Evolutionary conservation across 2,888 invertebrate species (phyloP).

Genomic region (Aporophyla lueneburgensis): DNA sequence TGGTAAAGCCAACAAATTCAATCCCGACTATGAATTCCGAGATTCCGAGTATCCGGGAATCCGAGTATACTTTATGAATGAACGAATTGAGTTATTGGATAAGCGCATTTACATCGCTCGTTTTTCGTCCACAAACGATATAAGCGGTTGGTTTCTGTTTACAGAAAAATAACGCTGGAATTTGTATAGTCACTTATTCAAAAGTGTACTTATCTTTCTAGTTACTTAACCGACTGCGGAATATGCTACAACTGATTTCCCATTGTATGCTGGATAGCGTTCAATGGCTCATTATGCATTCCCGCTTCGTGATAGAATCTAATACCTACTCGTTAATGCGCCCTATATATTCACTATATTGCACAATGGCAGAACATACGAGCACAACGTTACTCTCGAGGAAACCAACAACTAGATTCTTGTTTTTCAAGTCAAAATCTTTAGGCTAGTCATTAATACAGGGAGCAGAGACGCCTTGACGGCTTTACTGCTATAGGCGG

Average conservation of each 20-base stretch:
- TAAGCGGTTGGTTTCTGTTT: slow-evolving; percentile 7
- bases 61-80: slow-evolving; percentile 49
- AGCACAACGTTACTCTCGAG: neutral
- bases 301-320: slow-evolving; percentile 2
- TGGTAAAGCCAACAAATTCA: slow-evolving; percentile 36
- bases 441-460: neutral
- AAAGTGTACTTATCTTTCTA: neutral
- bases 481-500: neutral
- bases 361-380: slow-evolving; percentile 3
- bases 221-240: neutral
- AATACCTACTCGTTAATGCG: slow-evolving; percentile 37
- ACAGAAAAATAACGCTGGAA: slow-evolving; percentile 14
- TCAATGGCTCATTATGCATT: slow-evolving; percentile 31
- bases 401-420: neutral
- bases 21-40: slow-evolving; percentile 40
- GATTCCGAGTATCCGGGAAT: slow-evolving; percentile 19
- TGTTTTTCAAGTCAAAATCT: no score
- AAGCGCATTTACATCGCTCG: slow-evolving; percentile 29
- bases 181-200: slow-evolving; percentile 11
- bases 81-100: slow-evolving; percentile 46
- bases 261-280: slow-evolving; percentile 19
- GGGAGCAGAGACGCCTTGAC: neutral
- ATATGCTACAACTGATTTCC: slow-evolving; percentile 8
- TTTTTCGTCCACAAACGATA: slow-evolving; percentile 30
- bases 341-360: slow-evolving; percentile 30